These are phyloP conservation scores for Carassius carassius DNA, from an alignment of 2,113 vertebrate genomes.

Conservation along the genomic window DNA sequence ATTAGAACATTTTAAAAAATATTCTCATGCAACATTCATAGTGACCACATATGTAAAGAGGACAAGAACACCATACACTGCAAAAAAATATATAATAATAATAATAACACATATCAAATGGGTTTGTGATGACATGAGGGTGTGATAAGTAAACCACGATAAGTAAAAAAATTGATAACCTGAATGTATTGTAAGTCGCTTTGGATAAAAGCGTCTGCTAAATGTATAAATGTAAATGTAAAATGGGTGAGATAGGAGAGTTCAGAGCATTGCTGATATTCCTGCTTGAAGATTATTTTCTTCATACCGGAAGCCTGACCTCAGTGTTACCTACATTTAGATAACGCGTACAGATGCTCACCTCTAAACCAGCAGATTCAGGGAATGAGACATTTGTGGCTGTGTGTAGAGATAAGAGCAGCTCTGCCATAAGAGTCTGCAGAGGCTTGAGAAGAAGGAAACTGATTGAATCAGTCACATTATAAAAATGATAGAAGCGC, in stretches of 20 bases:
- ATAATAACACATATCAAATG: not conserved
- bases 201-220: too few relatives aligned
- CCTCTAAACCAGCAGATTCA: conserved; percentile 3
- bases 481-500: conserved; percentile 65
- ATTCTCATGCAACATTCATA: not conserved
- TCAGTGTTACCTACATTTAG: conserved; percentile 26
- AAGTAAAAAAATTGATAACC: too few relatives aligned
- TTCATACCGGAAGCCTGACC: conserved; percentile 1
- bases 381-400: conserved; percentile 2
- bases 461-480: conserved; percentile 71
- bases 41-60: not conserved
- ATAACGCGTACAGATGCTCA: conserved; percentile 3
- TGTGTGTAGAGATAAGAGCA: conserved; percentile 34
- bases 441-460: not conserved
- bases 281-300: conserved; percentile 21
- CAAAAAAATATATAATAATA: too few relatives aligned
- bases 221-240: too few relatives aligned
- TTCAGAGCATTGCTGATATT: conserved; percentile 20
- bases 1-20: not conserved
- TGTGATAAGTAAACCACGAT: too few relatives aligned
- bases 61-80: not conserved
- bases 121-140: not conserved
- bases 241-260: not conserved
- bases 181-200: too few relatives aligned
- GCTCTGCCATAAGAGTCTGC: not conserved